Conservation (phyloP, 2,113 vertebrate genomes). For the Scartelaos histophorus region DNA sequence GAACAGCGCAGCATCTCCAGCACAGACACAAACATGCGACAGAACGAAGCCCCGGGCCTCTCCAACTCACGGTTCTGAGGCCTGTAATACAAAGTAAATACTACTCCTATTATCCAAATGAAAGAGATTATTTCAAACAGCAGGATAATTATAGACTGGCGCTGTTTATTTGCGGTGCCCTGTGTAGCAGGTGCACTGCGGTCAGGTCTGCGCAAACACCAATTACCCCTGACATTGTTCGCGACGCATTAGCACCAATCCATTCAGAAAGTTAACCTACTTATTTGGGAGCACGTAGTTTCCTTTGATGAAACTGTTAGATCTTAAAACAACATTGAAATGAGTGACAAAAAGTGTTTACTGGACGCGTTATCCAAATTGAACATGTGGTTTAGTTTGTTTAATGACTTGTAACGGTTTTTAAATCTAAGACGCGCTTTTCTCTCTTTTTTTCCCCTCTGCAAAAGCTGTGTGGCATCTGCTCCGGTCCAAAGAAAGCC, state of each 20-base stretch:
- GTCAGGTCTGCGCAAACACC: background rate
- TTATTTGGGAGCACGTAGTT: background rate
- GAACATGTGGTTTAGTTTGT: background rate
- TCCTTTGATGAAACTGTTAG: background rate
- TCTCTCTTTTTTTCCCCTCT: background rate
- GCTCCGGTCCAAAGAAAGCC: background rate
- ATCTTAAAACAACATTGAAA: background rate
- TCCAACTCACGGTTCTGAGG: background rate
- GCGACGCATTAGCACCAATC: background rate
- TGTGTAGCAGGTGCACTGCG: background rate
- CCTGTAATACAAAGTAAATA: background rate
- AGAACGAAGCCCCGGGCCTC: background rate
- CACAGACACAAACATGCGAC: slow-evolving; percentile 4
- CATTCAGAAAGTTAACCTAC: background rate
- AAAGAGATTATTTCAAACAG: background rate
- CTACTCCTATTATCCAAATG: background rate
- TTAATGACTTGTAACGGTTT: too few species aligned
- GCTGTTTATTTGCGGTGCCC: background rate
- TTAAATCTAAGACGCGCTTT: background rate
- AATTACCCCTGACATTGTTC: background rate
- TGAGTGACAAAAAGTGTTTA: background rate
- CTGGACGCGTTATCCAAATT: background rate
- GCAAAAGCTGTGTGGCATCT: background rate
- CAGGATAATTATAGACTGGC: background rate
- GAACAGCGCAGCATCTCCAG: slow-evolving; percentile 19